These are phyloP conservation scores for Himantopus leucocephalus DNA, from an alignment of 2,113 vertebrate species.

Conservation along the genomic window DNA sequence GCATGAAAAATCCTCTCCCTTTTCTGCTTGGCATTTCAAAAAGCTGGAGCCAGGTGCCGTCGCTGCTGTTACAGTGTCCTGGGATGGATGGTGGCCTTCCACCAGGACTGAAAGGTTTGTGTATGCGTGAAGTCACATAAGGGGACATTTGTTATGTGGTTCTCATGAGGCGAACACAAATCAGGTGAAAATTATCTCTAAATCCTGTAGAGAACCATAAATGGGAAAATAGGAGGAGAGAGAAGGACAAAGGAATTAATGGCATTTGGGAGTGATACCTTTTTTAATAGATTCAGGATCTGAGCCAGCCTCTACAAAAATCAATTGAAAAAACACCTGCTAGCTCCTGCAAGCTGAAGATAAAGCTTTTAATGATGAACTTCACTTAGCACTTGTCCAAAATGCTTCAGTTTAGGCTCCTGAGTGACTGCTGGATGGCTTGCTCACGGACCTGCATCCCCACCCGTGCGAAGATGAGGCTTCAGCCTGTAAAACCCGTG, in stretches of 20 bases:
- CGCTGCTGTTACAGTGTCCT: not conserved
- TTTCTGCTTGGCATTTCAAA: not conserved
- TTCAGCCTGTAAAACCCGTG: accelerated
- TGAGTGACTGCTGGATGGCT: not conserved
- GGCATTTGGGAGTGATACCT: not conserved
- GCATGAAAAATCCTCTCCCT: not conserved
- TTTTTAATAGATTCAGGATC: not conserved
- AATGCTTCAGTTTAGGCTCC: not conserved
- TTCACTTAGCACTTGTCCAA: not conserved
- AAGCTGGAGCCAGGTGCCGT: not conserved
- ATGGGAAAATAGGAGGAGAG: not conserved
- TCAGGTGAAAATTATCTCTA: not conserved
- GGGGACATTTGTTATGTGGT: not conserved
- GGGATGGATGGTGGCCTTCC: not conserved
- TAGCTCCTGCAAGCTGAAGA: not conserved
- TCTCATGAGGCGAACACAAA: not conserved
- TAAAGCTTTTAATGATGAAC: not conserved
- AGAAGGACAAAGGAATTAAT: not conserved
- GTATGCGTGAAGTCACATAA: not conserved
- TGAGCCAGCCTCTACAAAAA: not conserved
- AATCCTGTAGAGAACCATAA: not conserved
- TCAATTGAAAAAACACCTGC: not conserved
- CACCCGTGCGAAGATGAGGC: accelerated
- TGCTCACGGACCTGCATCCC: not conserved
- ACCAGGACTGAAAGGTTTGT: not conserved